phyloP scores from a whole-genome alignment of 2,888 invertebrate genomes.

The Synanthedon vespiformis region DNA sequence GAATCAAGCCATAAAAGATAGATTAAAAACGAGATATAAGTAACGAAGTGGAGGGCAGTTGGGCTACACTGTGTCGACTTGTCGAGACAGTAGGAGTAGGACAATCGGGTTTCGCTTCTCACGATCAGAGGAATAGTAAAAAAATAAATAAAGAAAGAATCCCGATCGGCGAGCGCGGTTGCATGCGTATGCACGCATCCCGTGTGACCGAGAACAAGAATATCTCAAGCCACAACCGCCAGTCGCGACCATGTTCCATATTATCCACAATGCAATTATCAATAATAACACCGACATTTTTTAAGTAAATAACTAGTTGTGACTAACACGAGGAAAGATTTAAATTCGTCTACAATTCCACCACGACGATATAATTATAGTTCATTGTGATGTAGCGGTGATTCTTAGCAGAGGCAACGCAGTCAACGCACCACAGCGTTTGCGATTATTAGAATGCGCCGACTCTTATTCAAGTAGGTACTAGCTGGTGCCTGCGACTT shows the following conservation, averaged over 20 bases:
- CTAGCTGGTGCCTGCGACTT: too few species aligned
- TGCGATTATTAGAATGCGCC: too few species aligned
- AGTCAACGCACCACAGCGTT: too few species aligned
- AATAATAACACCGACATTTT: neutral
- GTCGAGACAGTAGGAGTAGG: neutral
- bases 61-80: conserved; percentile 2
- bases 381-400: too few species aligned
- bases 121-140: conserved; percentile 45
- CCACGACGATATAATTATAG: too few species aligned
- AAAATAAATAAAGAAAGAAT: conserved; percentile 45
- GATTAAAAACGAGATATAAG: conserved; percentile 25
- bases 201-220: conserved; percentile 45
- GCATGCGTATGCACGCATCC: conserved; percentile 21
- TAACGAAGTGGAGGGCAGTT: conserved; percentile 19
- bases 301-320: neutral
- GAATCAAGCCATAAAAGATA: conserved; percentile 24
- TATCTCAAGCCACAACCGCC: conserved; percentile 10
- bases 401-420: too few species aligned
- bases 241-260: conserved; percentile 14
- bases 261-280: conserved; percentile 10
- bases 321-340: neutral
- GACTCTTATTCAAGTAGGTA: too few species aligned
- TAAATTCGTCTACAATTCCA: too few species aligned
- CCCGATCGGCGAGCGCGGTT: conserved; percentile 31
- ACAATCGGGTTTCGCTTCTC: conserved; percentile 48